Evolutionary conservation across 2,888 invertebrate genomes (phyloP).

Genomic region (Drosophila anceps): DNA sequence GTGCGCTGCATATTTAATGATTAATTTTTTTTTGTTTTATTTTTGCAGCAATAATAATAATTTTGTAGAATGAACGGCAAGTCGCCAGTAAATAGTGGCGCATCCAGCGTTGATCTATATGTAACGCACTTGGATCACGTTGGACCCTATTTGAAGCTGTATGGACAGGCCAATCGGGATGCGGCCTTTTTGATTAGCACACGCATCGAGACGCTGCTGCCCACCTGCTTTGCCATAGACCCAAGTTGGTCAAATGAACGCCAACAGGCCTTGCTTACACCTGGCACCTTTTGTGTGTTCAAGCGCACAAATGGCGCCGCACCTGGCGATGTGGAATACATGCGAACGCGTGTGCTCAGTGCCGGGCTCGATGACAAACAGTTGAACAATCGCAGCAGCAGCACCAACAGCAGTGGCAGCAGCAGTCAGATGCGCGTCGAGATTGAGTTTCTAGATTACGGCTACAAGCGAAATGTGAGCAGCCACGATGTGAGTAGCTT

Average conservation of each 20-base stretch:
- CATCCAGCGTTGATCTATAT: conserved; percentile 56
- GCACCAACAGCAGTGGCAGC: background rate
- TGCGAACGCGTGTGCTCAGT: conserved; percentile 85
- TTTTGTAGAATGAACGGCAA: conserved; percentile 63
- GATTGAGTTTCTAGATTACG: conserved; percentile 90
- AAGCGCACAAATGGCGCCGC: conserved; percentile 85
- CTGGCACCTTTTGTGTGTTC: conserved; percentile 79
- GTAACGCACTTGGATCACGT: conserved; percentile 87
- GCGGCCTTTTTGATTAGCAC: conserved; percentile 78
- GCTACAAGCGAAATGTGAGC: conserved; percentile 88
- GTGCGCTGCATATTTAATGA: conserved; percentile 45
- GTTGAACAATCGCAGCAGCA: conserved; percentile 71
- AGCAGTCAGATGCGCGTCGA: conserved; percentile 87
- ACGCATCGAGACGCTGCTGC: conserved; percentile 78
- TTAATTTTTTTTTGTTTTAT: background rate
- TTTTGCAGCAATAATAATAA: conserved; percentile 54
- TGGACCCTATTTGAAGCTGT: conserved; percentile 89
- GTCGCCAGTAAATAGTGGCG: conserved; percentile 31
- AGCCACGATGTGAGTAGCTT: conserved; percentile 86
- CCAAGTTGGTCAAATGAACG: conserved; percentile 74
- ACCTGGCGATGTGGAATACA: conserved; percentile 77
- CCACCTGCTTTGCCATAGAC: conserved; percentile 79
- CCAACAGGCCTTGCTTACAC: conserved; percentile 73
- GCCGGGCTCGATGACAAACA: conserved; percentile 50
- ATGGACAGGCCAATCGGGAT: conserved; percentile 87